Conservation (phyloP, 2,113 vertebrate species). For the Meriones unguiculatus region DNA sequence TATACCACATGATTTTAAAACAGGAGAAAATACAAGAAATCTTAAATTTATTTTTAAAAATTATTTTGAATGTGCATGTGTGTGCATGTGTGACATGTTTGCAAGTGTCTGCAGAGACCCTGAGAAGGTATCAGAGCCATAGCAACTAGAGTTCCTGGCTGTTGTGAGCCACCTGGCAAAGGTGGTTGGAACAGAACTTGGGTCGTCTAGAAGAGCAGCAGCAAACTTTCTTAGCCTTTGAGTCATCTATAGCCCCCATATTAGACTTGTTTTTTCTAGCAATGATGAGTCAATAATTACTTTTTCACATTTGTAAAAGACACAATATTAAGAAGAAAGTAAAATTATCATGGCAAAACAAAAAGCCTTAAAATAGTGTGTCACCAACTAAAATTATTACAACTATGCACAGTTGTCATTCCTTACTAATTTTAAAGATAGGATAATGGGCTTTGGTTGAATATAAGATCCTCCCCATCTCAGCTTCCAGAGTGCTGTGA, state of each 20-base stretch:
- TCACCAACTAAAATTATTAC: background rate
- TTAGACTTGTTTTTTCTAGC: background rate
- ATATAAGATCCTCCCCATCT: background rate
- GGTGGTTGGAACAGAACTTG: background rate
- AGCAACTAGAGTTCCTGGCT: background rate
- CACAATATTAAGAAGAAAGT: background rate
- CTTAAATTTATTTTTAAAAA: background rate
- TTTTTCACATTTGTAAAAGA: conserved; percentile 13
- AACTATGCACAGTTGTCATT: background rate
- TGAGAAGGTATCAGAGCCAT: background rate
- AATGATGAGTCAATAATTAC: background rate
- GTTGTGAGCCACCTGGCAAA: background rate
- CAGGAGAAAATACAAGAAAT: background rate
- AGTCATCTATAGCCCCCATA: background rate
- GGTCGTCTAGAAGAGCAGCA: background rate
- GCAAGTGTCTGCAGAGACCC: background rate
- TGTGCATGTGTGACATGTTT: background rate
- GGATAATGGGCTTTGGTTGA: background rate
- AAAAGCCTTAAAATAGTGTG: background rate
- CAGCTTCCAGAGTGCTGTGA: background rate
- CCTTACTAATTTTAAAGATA: background rate
- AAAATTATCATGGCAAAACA: background rate
- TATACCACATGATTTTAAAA: background rate
- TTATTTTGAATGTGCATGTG: no score
- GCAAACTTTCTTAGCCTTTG: background rate